Evolutionary conservation across 2,888 invertebrate genomes (phyloP).

Genomic region (Oxycera nigricornis): DNA sequence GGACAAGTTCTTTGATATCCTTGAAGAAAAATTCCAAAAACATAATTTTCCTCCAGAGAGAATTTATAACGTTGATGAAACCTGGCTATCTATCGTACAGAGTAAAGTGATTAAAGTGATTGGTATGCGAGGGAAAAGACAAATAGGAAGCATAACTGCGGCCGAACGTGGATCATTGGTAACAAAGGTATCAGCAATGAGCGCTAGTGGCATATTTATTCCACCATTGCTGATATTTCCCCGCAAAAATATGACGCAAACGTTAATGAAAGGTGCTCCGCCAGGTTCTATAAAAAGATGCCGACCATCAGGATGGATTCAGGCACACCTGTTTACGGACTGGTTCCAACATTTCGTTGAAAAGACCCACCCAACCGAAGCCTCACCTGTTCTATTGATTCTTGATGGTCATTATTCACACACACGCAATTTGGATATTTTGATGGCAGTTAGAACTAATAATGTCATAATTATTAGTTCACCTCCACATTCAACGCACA

Average conservation of each 20-base stretch:
- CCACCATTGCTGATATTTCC: neutral
- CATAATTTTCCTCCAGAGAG: no score
- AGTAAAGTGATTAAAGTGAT: neutral
- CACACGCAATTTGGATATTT: conserved; percentile 50
- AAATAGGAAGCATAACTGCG: neutral
- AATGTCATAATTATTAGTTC: conserved; percentile 53
- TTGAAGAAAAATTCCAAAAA: neutral
- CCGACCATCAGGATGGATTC: conserved; percentile 55
- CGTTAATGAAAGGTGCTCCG: conserved; percentile 53
- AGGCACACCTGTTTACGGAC: conserved; percentile 51
- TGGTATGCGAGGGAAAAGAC: neutral
- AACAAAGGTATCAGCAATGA: neutral
- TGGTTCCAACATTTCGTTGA: conserved; percentile 54
- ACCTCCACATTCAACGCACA: neutral
- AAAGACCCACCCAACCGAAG: conserved; percentile 49
- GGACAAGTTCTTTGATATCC: neutral
- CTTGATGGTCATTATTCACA: conserved; percentile 51
- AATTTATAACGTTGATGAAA: no score
- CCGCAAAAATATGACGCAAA: conserved; percentile 48
- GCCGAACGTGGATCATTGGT: neutral
- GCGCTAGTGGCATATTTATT: neutral
- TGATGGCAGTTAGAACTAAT: conserved; percentile 51
- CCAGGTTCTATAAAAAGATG: conserved; percentile 51
- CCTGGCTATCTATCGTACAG: neutral
- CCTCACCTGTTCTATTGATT: conserved; percentile 49